Conservation (phyloP, 2,888 invertebrate genomes). For the Amitus sp. region DNA sequence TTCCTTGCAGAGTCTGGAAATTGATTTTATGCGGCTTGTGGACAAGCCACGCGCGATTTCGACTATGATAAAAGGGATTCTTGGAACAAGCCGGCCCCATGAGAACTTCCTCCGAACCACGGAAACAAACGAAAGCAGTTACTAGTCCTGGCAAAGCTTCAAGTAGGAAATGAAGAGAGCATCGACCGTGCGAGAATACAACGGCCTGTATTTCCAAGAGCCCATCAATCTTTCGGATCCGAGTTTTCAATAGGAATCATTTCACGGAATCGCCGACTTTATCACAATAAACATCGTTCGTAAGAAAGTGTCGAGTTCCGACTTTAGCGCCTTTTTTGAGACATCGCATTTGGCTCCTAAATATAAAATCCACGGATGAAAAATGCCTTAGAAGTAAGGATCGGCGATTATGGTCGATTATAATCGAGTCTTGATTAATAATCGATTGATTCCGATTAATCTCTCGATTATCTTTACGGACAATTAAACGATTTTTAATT, state of each 20-base stretch:
- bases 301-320: neutral
- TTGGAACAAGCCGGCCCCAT: slow-evolving; percentile 32
- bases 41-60: slow-evolving; percentile 40
- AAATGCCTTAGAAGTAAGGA: too few relatives aligned
- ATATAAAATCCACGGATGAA: neutral
- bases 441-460: too few relatives aligned
- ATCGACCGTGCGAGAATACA: slow-evolving; percentile 38
- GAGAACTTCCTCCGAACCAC: slow-evolving; percentile 31
- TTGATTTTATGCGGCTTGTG: slow-evolving; percentile 36
- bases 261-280: slow-evolving; percentile 4
- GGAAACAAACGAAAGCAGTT: slow-evolving; percentile 41
- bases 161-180: slow-evolving; percentile 42
- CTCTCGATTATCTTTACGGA: too few relatives aligned
- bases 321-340: neutral
- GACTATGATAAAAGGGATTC: slow-evolving; percentile 40
- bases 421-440: too few relatives aligned
- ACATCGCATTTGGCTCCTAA: neutral
- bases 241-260: slow-evolving; percentile 27
- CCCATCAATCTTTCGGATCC: slow-evolving; percentile 33
- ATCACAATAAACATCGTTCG: slow-evolving; percentile 5
- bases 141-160: slow-evolving; percentile 37
- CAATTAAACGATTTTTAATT: too few relatives aligned
- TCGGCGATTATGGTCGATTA: too few relatives aligned
- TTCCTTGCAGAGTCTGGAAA: slow-evolving; percentile 30
- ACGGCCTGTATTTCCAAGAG: slow-evolving; percentile 34